Evolutionary conservation across 1,140 invertebrate species (phyloP).

Genomic region (Andrena cerasifolii): DNA sequence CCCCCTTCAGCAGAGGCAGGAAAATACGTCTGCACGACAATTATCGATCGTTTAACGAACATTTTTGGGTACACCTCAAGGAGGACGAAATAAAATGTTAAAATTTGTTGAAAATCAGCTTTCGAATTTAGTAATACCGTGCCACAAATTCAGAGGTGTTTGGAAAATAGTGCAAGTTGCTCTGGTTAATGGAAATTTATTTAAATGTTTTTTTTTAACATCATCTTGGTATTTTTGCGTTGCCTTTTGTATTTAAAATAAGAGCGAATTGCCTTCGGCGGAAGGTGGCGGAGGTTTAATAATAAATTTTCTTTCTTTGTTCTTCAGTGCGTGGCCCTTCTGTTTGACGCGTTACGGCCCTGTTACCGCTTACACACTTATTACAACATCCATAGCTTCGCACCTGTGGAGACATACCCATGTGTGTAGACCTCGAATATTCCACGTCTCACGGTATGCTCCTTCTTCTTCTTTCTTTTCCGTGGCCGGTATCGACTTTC

Average conservation of each 20-base stretch:
- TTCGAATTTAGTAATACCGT: too few relatives aligned
- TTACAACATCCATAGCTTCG: constrained; percentile 24
- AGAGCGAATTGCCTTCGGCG: background rate
- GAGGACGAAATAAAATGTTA: too few relatives aligned
- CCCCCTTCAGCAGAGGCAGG: too few relatives aligned
- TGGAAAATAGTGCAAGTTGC: too few relatives aligned
- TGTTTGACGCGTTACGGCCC: background rate
- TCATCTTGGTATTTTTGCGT: too few relatives aligned
- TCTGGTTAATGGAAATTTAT: too few relatives aligned
- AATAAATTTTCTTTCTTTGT: background rate
- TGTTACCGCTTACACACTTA: constrained; percentile 18
- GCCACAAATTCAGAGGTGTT: too few relatives aligned
- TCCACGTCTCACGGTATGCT: constrained; percentile 38
- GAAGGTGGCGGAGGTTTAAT: background rate
- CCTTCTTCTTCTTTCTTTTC: constrained; percentile 27
- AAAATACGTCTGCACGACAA: too few relatives aligned
- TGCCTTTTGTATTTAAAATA: background rate
- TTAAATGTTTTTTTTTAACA: too few relatives aligned
- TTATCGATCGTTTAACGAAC: too few relatives aligned
- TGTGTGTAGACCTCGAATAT: constrained; percentile 38
- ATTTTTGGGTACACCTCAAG: too few relatives aligned
- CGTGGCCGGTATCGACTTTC: constrained; percentile 12
- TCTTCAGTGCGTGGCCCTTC: background rate
- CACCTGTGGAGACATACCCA: constrained; percentile 36
- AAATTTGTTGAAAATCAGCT: too few relatives aligned